Evolutionary conservation across 2,888 invertebrate genomes (phyloP).

Genomic region (Brachyopa scutellaris): DNA sequence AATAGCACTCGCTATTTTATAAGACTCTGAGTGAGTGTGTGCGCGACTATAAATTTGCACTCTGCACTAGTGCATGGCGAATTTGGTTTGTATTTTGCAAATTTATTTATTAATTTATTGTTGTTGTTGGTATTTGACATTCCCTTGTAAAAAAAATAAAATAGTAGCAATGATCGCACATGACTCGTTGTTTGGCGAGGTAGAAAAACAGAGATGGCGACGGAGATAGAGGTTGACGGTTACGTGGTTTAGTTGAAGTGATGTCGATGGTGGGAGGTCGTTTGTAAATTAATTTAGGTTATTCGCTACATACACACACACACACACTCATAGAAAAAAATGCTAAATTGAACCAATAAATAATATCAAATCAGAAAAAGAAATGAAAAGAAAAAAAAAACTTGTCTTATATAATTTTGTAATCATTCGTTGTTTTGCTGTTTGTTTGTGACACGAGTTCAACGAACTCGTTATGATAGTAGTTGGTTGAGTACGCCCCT

Average conservation of each 20-base stretch:
- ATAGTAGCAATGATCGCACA: slow-evolving; percentile 61
- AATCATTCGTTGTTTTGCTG: slow-evolving; percentile 39
- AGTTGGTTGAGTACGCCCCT: slow-evolving; percentile 21
- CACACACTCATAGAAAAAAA: background rate
- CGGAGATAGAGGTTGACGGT: slow-evolving; percentile 9
- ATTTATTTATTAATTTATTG: slow-evolving; percentile 19
- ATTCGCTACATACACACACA: slow-evolving; percentile 1
- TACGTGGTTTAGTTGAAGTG: slow-evolving; percentile 15
- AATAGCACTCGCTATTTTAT: slow-evolving; percentile 47
- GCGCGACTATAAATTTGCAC: slow-evolving; percentile 62
- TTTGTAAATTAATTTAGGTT: slow-evolving; percentile 64
- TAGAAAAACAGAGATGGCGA: background rate
- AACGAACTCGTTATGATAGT: slow-evolving; percentile 62
- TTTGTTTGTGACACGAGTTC: slow-evolving; percentile 47
- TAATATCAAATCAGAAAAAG: slow-evolving; percentile 9
- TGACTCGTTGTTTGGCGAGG: slow-evolving; percentile 35
- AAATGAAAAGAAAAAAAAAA: slow-evolving; percentile 5
- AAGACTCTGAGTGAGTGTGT: background rate
- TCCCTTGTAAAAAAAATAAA: slow-evolving; percentile 60
- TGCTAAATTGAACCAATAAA: background rate
- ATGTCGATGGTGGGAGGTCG: slow-evolving; percentile 44
- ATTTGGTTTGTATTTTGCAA: slow-evolving; percentile 52
- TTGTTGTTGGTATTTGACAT: slow-evolving; percentile 55
- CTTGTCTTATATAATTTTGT: slow-evolving; percentile 55
- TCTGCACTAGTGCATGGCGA: slow-evolving; percentile 58